Conservation (phyloP, 2,888 invertebrate species). For the Pristionchus arcanus region DNA sequence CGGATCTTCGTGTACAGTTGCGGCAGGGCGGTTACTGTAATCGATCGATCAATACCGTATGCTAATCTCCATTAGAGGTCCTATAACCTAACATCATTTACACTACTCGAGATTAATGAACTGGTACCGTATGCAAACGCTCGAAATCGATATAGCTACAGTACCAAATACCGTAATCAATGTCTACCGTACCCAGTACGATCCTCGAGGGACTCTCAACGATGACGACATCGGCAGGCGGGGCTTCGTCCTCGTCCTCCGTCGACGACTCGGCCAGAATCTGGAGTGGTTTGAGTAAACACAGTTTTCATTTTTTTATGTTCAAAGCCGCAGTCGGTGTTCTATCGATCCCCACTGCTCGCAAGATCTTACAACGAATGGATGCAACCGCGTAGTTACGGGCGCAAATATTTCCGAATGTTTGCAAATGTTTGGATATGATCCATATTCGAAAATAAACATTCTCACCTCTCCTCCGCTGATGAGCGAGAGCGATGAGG, state of each 20-base stretch:
- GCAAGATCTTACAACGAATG: too few relatives aligned
- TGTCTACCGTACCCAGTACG: constrained; percentile 16
- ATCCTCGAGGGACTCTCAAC: constrained; percentile 33
- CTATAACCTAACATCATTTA: too few relatives aligned
- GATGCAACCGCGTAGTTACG: too few relatives aligned
- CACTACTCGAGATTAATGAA: too few relatives aligned
- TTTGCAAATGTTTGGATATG: neutral
- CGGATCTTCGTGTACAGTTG: constrained; percentile 35
- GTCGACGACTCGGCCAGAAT: neutral
- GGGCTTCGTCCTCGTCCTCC: neutral
- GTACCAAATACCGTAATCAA: too few relatives aligned
- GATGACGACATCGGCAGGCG: neutral
- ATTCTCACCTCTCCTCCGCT: neutral
- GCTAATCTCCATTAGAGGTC: too few relatives aligned
- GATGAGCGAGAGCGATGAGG: neutral
- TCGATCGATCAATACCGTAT: neutral
- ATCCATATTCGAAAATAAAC: neutral
- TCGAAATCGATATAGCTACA: too few relatives aligned
- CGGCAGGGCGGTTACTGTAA: constrained; percentile 12
- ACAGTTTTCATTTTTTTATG: too few relatives aligned
- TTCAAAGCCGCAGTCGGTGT: too few relatives aligned
- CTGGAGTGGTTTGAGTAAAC: neutral
- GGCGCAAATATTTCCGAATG: too few relatives aligned
- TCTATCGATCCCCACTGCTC: too few relatives aligned
- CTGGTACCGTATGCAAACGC: neutral